Conservation (phyloP, 1,140 invertebrate genomes). For the Heliconius eleuchia region DNA sequence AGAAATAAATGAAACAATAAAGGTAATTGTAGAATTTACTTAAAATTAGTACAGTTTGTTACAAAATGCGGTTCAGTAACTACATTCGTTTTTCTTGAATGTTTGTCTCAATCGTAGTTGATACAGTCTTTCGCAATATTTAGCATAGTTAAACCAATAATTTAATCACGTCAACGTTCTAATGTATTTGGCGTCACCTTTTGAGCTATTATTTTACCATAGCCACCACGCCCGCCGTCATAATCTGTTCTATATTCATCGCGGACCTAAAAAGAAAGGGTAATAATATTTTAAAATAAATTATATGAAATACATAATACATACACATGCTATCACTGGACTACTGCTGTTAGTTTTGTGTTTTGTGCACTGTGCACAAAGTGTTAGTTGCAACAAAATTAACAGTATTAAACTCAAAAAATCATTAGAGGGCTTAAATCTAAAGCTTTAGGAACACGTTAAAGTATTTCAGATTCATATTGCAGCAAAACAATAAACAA, state of each 20-base stretch:
- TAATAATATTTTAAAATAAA: neutral
- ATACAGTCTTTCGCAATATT: conserved; percentile 55
- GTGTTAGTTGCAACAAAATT: too few relatives aligned
- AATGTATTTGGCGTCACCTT: conserved; percentile 85
- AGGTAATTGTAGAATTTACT: conserved; percentile 21
- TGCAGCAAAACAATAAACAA: too few relatives aligned
- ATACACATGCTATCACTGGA: neutral
- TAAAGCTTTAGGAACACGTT: too few relatives aligned
- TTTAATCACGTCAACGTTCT: conserved; percentile 61
- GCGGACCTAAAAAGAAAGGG: conserved; percentile 86
- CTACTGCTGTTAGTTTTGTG: too few relatives aligned
- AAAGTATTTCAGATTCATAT: too few relatives aligned
- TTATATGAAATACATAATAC: neutral
- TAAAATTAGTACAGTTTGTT: conserved; percentile 26
- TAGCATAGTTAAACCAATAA: neutral
- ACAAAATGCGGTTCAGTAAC: conserved; percentile 19
- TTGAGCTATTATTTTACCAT: conserved; percentile 95
- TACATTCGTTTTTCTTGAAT: conserved; percentile 48
- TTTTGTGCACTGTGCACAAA: too few relatives aligned
- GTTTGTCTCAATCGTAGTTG: conserved; percentile 19
- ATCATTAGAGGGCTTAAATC: too few relatives aligned
- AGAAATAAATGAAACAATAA: neutral
- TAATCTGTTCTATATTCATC: conserved; percentile 99
- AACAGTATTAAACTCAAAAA: too few relatives aligned
- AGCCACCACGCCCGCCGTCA: conserved; percentile 97